Evolutionary conservation across 2,797 vertebrate genomes (phyloP).

Genomic region (Serranus cabrilla): DNA sequence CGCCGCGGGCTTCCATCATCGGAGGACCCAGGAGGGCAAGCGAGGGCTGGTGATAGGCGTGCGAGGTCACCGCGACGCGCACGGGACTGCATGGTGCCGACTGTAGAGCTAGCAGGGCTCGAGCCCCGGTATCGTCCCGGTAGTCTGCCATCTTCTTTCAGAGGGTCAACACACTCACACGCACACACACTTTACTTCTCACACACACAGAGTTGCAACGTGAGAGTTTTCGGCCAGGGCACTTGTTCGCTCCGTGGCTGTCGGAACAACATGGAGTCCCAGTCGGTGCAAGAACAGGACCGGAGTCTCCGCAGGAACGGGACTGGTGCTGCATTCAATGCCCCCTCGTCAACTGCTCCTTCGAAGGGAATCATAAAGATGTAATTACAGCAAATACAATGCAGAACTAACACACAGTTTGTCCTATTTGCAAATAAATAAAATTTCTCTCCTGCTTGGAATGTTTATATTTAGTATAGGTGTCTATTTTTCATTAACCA

Average conservation of each 20-base stretch:
- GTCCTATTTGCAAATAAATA: not conserved
- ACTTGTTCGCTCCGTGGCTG: constrained; percentile 82
- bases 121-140: constrained; percentile 93
- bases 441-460: not conserved
- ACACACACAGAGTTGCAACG: constrained; percentile 80
- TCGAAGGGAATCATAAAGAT: no score
- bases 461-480: not conserved
- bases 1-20: constrained; percentile 65
- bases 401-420: no score
- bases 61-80: constrained; percentile 84
- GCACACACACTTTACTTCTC: constrained; percentile 61
- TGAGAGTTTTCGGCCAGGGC: constrained; percentile 81
- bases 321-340: constrained; percentile 49
- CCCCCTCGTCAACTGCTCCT: not conserved
- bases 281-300: constrained; percentile 67
- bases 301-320: constrained; percentile 58
- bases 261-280: constrained; percentile 86
- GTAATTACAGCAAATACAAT: no score
- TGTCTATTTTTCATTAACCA: not conserved
- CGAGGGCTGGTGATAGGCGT: constrained; percentile 79
- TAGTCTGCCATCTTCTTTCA: constrained; percentile 93
- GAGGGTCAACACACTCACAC: constrained; percentile 68
- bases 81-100: constrained; percentile 93
- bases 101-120: constrained; percentile 92
- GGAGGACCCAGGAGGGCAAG: constrained; percentile 69